Evolutionary conservation across 2,888 invertebrate species (phyloP), one percentile per base, ranked within the genome.

Genomic region (Chloroclysta siterata): DNA sequence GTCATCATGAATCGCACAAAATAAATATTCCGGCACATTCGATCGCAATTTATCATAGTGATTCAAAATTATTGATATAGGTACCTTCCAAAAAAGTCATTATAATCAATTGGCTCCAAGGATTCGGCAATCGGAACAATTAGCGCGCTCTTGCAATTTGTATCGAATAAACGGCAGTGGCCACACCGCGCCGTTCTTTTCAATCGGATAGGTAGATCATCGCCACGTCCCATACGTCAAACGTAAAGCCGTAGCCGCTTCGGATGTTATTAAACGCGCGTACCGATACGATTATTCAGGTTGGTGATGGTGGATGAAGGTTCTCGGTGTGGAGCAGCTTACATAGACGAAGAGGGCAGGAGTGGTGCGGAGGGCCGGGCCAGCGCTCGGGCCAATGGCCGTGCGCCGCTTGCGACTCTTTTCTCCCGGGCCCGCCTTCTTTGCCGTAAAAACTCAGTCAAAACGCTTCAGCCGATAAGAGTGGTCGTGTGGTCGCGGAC

Each of bases 271-370:
- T 72, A 70, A 75, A 71, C 70, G 77, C 77, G 75, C 70, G 72
- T 74, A 75, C 71, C 71, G 78, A 79, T 79, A 80, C 72, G 78
- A 79, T 79, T 80, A 81, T 82, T 81, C 75, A 74, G 78, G 60
- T 70, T 52, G 58, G 59, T 59, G 62, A 52, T 72, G 77, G 74
- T 77, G 75, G 74, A 76, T 76, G 73, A 79, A 74, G 74, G 71
- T 78, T 72, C 68, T 71, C 65, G 53, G 68, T 63, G 67, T 70
- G 54, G 69, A 69, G 75, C 74, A 72, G 69, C 75, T 76, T 81
- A 83, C 81, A 82, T 84, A 81, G 42, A 29, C 17, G 51, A 51
- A 33, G 29, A 33, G 51, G 51, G 51, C 33, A 51, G 51, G 51
- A 14, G 52, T 41, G 17, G 41, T 42, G 55, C 41, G 48, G 54